phyloP scores from a whole-genome alignment of 2,888 invertebrate species.

The Trichopria drosophilae region DNA sequence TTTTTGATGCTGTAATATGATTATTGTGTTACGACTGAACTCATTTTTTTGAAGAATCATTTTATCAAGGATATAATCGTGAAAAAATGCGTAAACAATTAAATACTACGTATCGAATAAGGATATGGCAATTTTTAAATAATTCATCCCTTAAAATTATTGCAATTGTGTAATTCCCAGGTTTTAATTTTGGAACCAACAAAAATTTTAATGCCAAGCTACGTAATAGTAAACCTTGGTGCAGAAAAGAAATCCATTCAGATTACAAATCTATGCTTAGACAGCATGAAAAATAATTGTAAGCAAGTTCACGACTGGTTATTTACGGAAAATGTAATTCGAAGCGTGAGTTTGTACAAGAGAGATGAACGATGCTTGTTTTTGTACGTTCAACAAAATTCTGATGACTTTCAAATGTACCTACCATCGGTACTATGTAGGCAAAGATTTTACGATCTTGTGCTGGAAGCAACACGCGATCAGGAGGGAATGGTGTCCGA shows the following conservation, averaged over 20 bases:
- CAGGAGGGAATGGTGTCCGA: conserved; percentile 78
- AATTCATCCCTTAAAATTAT: no score
- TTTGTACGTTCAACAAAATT: conserved; percentile 96
- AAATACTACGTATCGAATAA: no score
- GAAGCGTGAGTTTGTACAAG: conserved; percentile 91
- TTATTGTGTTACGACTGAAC: no score
- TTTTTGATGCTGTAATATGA: no score
- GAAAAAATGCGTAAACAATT: no score
- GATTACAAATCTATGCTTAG: conserved; percentile 83
- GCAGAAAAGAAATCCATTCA: conserved; percentile 91
- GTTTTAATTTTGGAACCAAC: conserved; percentile 87
- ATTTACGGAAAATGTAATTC: conserved; percentile 86
- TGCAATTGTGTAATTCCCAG: conserved; percentile 60
- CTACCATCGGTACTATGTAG: conserved; percentile 88
- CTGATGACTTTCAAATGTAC: conserved; percentile 98
- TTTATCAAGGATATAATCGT: no score
- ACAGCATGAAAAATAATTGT: conserved; percentile 75
- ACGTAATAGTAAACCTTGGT: conserved; percentile 91
- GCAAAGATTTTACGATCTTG: conserved; percentile 80
- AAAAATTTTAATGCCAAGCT: conserved; percentile 92
- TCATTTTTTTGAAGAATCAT: no score
- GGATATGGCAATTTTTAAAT: no score
- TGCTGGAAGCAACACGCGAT: conserved; percentile 86
- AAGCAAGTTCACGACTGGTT: conserved; percentile 91
- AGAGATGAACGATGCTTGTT: conserved; percentile 94